phyloP scores from a whole-genome alignment of 2,113 vertebrate species.

The Garra rufa region DNA sequence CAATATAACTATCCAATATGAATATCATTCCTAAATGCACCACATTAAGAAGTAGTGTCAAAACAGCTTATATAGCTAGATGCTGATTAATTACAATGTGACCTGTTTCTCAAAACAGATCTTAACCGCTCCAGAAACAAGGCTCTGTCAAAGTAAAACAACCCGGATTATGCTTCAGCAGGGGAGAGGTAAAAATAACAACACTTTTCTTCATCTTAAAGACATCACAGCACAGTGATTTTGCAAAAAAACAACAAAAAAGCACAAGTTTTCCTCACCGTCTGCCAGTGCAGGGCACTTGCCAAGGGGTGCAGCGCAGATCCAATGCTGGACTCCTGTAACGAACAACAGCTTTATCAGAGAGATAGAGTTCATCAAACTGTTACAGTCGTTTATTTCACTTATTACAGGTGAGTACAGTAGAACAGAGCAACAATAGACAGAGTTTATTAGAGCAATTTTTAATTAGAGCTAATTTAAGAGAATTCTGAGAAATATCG shows the following conservation, averaged over 20 bases:
- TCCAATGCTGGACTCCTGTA: constrained; percentile 12
- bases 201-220: constrained; percentile 4
- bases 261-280: constrained; percentile 16
- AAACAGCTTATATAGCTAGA: background rate
- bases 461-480: too few species aligned
- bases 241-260: background rate
- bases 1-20: background rate
- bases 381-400: background rate
- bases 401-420: background rate
- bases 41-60: background rate
- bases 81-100: background rate
- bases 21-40: background rate
- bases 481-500: background rate
- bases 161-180: background rate
- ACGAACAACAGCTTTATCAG: background rate
- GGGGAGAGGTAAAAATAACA: background rate
- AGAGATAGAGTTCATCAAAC: background rate
- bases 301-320: background rate
- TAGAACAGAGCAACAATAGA: background rate
- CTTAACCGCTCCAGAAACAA: background rate
- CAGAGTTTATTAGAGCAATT: background rate
- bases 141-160: background rate
- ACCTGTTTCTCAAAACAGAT: background rate
- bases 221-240: background rate
- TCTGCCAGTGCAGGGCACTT: constrained; percentile 11